phyloP scores from a whole-genome alignment of 2,888 invertebrate genomes.

The Thymelicus lineola region DNA sequence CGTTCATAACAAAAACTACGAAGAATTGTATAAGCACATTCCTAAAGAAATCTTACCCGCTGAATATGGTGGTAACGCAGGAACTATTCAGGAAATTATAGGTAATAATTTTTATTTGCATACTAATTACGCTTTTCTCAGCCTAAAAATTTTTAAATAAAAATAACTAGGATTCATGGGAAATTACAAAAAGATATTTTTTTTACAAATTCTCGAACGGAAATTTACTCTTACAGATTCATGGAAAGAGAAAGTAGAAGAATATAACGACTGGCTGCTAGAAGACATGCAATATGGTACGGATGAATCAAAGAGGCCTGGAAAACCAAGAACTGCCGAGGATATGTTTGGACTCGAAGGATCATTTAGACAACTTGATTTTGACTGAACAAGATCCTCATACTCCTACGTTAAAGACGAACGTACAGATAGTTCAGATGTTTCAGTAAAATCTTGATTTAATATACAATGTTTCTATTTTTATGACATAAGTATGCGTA shows the following conservation, averaged over 20 bases:
- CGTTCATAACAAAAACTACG: conserved; percentile 73
- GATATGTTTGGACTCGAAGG: conserved; percentile 78
- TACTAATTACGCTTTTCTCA: not conserved
- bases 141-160: not conserved
- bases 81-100: conserved; percentile 60
- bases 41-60: conserved; percentile 79
- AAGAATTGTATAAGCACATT: conserved; percentile 76
- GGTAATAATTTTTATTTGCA: conserved; percentile 36
- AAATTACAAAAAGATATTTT: not conserved
- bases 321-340: conserved; percentile 77
- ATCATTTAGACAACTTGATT: conserved; percentile 69
- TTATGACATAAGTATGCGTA: too few relatives aligned
- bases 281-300: conserved; percentile 66
- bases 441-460: too few relatives aligned
- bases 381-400: conserved; percentile 44
- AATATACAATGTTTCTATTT: too few relatives aligned
- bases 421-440: too few relatives aligned
- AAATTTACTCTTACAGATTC: conserved; percentile 45
- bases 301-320: conserved; percentile 77
- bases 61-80: conserved; percentile 85
- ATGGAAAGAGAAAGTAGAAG: conserved; percentile 67
- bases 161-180: not conserved
- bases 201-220: not conserved
- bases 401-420: too few relatives aligned
- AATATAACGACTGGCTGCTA: conserved; percentile 73